These are phyloP conservation scores for Acanthaster planci DNA, from an alignment of 35 echinoderm and acorn worm species.

Conservation along the genomic window DNA sequence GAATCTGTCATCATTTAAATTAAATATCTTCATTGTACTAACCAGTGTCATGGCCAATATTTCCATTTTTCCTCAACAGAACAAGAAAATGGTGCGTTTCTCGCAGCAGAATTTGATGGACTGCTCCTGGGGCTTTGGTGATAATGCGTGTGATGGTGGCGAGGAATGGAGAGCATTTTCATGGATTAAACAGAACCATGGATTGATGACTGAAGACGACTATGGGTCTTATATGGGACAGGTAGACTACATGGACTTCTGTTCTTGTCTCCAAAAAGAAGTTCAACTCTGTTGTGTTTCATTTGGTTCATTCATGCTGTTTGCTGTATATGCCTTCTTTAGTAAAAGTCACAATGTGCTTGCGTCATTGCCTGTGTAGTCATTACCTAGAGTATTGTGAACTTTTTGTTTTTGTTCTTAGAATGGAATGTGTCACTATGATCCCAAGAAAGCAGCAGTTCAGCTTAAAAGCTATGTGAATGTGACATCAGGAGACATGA, in stretches of 20 bases:
- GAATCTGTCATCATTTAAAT: no score
- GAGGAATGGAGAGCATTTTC: conserved; percentile 86
- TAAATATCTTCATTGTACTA: no score
- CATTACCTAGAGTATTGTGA: no score
- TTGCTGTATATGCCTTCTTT: neutral
- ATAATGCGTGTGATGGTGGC: conserved; percentile 92
- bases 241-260: no score
- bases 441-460: conserved; percentile 34
- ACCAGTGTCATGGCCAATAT: neutral
- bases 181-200: conserved; percentile 81
- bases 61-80: conserved; percentile 58
- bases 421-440: conserved; percentile 94
- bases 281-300: no score
- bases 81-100: conserved; percentile 69
- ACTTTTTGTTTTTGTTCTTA: conserved; percentile 14
- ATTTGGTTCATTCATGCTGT: no score
- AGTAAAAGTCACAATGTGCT: no score
- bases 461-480: conserved; percentile 72
- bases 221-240: conserved; percentile 93
- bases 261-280: no score
- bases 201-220: conserved; percentile 66
- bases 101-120: conserved; percentile 98
- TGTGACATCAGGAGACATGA: conserved; percentile 59
- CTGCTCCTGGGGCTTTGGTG: conserved; percentile 80
- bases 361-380: no score